Conservation (phyloP, 2,888 invertebrate species). For the Dynastes hyllus region DNA sequence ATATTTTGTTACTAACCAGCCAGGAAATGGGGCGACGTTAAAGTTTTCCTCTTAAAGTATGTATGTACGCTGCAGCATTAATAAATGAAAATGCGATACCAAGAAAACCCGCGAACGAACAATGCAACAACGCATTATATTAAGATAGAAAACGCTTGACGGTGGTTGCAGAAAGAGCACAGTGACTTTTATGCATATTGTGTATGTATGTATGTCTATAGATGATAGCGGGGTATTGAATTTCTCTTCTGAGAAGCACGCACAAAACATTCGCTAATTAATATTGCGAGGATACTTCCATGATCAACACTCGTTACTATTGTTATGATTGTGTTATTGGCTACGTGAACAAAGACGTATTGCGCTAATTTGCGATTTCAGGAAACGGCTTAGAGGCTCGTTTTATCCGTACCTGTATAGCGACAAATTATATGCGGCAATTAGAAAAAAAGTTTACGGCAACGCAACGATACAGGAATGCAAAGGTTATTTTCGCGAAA, state of each 20-base stretch:
- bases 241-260: constrained; percentile 46
- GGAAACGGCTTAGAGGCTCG: constrained; percentile 23
- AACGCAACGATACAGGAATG: constrained; percentile 11
- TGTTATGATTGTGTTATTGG: background rate
- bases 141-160: background rate
- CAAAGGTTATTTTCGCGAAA: constrained; percentile 16
- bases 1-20: no score
- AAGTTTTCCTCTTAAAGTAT: background rate
- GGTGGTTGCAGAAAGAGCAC: constrained; percentile 7
- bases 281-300: constrained; percentile 37
- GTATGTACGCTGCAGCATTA: background rate
- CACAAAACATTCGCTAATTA: constrained; percentile 47
- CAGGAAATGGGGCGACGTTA: no score
- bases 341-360: constrained; percentile 34
- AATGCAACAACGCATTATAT: background rate
- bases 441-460: constrained; percentile 21
- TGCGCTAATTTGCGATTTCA: constrained; percentile 39
- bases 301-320: constrained; percentile 36
- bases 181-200: background rate
- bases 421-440: constrained; percentile 22
- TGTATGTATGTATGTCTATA: constrained; percentile 3
- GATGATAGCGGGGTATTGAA: constrained; percentile 42
- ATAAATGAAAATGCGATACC: constrained; percentile 28
- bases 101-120: constrained; percentile 20
- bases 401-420: constrained; percentile 4